phyloP scores from a whole-genome alignment of 2,888 invertebrate species.

The Lithophane leautieri region DNA sequence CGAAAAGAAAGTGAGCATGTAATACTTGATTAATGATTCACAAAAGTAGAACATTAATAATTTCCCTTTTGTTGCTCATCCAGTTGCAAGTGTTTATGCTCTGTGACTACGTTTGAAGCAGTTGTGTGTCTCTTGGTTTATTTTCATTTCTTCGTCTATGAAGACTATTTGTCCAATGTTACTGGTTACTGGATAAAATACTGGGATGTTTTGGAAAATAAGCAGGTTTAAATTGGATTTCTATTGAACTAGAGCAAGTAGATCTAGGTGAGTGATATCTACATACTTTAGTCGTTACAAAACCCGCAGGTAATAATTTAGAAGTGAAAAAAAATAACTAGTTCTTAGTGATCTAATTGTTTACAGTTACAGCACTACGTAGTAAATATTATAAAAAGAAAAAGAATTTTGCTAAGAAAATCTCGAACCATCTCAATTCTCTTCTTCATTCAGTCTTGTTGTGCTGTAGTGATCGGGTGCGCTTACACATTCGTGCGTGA shows the following conservation, averaged over 20 bases:
- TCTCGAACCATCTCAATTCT: too few species aligned
- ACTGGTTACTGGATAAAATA: background rate
- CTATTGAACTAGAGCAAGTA: slow-evolving; percentile 15
- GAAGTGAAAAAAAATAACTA: background rate
- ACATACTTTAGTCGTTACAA: background rate
- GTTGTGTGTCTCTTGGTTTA: background rate
- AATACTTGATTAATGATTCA: slow-evolving; percentile 63
- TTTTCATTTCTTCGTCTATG: background rate
- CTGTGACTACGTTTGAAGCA: slow-evolving; percentile 35
- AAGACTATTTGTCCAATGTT: background rate
- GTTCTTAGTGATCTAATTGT: background rate
- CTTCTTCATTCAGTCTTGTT: slow-evolving; percentile 15
- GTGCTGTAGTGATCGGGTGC: slow-evolving; percentile 26
- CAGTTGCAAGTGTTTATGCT: slow-evolving; percentile 48
- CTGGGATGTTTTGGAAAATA: background rate
- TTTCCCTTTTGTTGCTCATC: slow-evolving; percentile 65
- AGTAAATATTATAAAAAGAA: too few species aligned
- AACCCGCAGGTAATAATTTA: slow-evolving; percentile 10
- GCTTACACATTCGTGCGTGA: slow-evolving; percentile 63
- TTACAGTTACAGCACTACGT: background rate
- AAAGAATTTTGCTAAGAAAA: background rate
- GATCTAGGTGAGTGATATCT: slow-evolving; percentile 39
- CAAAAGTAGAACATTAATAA: slow-evolving; percentile 62
- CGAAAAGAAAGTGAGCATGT: slow-evolving; percentile 64
- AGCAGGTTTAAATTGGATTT: slow-evolving; percentile 29